phyloP scores from a whole-genome alignment of 2,113 vertebrate genomes.

The Microtus pennsylvanicus region DNA sequence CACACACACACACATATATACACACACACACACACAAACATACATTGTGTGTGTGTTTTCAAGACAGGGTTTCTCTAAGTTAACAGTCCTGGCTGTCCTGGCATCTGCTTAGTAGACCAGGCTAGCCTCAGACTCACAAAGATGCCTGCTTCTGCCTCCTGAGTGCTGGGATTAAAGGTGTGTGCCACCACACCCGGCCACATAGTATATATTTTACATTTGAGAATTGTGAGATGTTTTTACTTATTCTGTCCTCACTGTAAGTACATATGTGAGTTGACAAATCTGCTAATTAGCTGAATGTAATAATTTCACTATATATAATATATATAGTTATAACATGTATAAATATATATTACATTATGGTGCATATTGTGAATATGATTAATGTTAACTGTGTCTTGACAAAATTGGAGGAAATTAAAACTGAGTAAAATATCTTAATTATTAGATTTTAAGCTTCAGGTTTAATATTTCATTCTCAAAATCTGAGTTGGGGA shows the following conservation, averaged over 20 bases:
- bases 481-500: not conserved
- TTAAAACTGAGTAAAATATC: not conserved
- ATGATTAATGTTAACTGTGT: not conserved
- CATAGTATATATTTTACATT: not conserved
- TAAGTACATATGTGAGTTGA: not conserved
- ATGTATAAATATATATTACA: not conserved
- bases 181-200: too few species aligned
- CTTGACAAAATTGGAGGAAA: not conserved
- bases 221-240: not conserved
- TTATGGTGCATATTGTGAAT: not conserved
- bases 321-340: not conserved
- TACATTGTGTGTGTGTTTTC: too few species aligned
- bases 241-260: not conserved
- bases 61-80: too few species aligned
- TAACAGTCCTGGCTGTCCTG: too few species aligned
- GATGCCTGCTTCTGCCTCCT: too few species aligned
- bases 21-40: too few species aligned
- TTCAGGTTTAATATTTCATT: slow-evolving; percentile 34
- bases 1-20: too few species aligned
- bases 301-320: not conserved
- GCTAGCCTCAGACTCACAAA: too few species aligned
- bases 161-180: too few species aligned
- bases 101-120: too few species aligned
- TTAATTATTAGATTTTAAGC: slow-evolving; percentile 25
- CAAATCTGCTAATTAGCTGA: not conserved